phyloP scores from a whole-genome alignment of 2,888 invertebrate species.

The Tenthredo amoena region DNA sequence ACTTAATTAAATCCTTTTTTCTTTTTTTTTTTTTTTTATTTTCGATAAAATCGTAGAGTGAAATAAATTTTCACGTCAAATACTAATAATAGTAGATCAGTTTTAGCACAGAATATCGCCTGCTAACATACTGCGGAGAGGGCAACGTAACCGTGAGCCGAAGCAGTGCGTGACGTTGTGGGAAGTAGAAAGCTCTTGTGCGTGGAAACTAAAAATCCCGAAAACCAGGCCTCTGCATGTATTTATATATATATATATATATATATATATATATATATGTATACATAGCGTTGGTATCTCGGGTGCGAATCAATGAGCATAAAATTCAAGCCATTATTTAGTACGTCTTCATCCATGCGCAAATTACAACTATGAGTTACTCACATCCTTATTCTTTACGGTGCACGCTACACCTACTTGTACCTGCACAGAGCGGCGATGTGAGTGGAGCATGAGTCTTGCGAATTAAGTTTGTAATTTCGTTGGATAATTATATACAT shows the following conservation, averaged over 20 bases:
- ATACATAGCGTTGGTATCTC: constrained; percentile 3
- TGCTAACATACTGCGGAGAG: neutral
- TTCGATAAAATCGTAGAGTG: neutral
- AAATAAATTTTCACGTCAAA: neutral
- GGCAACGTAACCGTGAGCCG: constrained; percentile 22
- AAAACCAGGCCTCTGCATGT: neutral
- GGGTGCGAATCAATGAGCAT: constrained; percentile 37
- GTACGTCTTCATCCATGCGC: constrained; percentile 38
- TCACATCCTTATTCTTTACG: constrained; percentile 36
- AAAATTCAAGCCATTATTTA: constrained; percentile 49
- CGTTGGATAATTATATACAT: constrained; percentile 20
- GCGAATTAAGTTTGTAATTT: constrained; percentile 43
- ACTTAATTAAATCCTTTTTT: neutral
- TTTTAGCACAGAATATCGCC: neutral
- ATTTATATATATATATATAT: too few species aligned
- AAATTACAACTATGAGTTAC: constrained; percentile 41
- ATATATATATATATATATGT: too few species aligned
- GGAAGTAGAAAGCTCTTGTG: constrained; percentile 32
- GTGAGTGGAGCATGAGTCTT: neutral
- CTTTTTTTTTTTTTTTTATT: neutral
- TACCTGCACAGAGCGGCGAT: neutral
- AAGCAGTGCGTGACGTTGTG: constrained; percentile 40
- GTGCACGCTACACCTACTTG: neutral
- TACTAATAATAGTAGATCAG: neutral
- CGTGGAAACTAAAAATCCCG: constrained; percentile 16